Base-by-base conservation (phyloP, 2,113 vertebrate genomes). In the Crotalus helleri region DNA sequence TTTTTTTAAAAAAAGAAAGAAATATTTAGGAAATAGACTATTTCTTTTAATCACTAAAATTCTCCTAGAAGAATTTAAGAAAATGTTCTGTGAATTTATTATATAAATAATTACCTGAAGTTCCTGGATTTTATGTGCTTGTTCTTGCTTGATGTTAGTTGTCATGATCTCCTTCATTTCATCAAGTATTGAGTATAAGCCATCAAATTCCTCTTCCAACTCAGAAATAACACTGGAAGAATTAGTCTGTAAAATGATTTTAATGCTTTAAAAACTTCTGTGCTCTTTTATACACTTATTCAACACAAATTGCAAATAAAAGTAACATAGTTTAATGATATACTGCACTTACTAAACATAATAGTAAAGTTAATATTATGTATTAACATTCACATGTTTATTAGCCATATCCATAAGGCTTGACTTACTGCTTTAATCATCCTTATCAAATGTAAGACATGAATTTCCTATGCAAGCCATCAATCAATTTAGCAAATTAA, bases 141-240 rank as follows among this genome's bases (percentile, higher is more conserved):
- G 97, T 90, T 99, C 99, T 94, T 98, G 98, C 91, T 98, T 98
- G 93, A 99, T 99, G 92, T 95, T 95, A 51, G 89, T 98, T 86
- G 97, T 88, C 97, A 99, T 99, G 87, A 95, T 98, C 88, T 97
- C 98, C 89, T 98, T 99, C 96, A 98, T 98, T 85, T 99, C 98
- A 58, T 98, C 98, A 89, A 99, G 57, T 54, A 99, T 88, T 85
- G 98, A 97, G 88, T 98, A 98, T 2, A 99, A 96, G 74, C 97
- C 96, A 94, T 99, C 98, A 96, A 99, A 99, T 95, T 99, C 99
- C 96, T 98, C 98, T 96, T 99, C 99, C 94, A 99, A 95, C 44
- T 99, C 99, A 0, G 98, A 97, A 92, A 98, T 97, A 93, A 98
- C 98, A 92, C 97, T 98, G 74, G 97, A 97, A 90, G 99, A 98